A percentile compares a stretch with the other conserved stretches of the same genome.
These are phyloP conservation scores for Hemibagrus guttatus DNA, from an alignment of 2,797 vertebrate genomes.

Conservation along the genomic window DNA sequence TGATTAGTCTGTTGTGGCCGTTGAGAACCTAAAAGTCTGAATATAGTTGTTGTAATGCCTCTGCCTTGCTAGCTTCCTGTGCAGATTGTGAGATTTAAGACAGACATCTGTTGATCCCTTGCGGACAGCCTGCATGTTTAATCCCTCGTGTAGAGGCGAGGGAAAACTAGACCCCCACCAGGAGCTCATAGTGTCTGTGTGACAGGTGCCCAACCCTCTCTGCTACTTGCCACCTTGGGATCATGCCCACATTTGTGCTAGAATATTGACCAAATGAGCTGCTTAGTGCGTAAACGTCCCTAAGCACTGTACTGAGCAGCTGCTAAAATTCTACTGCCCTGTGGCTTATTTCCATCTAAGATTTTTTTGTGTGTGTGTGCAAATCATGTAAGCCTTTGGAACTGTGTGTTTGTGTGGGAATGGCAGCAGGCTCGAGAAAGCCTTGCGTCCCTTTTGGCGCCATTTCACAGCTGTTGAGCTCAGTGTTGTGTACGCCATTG, in stretches of 20 bases:
- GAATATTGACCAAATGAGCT: not conserved
- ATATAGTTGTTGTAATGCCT: slow-evolving; percentile 33
- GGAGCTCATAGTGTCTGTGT: slow-evolving; percentile 48
- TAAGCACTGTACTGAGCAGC: slow-evolving; percentile 4
- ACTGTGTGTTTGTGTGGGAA: slow-evolving; percentile 29
- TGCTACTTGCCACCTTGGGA: slow-evolving; percentile 46
- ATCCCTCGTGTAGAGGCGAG: slow-evolving; percentile 47
- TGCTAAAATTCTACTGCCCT: slow-evolving; percentile 24
- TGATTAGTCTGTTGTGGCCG: not conserved
- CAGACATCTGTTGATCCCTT: slow-evolving; percentile 60
- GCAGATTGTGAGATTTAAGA: slow-evolving; percentile 58
- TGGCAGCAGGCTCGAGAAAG: slow-evolving; percentile 37
- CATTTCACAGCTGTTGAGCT: slow-evolving; percentile 60
- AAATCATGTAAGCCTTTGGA: not conserved
- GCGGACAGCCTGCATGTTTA: slow-evolving; percentile 56
- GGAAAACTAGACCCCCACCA: slow-evolving; percentile 49
- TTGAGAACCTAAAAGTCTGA: not conserved
- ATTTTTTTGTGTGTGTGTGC: not conserved
- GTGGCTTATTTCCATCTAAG: slow-evolving; percentile 18
- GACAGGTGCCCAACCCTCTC: slow-evolving; percentile 54
- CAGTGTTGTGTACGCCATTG: slow-evolving; percentile 46
- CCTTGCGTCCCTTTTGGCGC: slow-evolving; percentile 50
- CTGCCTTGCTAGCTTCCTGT: slow-evolving; percentile 40
- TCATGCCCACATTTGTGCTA: slow-evolving; percentile 21
- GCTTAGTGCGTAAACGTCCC: not conserved